Conservation (phyloP, 2,113 vertebrate genomes). For the Phalacrocorax pelagicus region DNA sequence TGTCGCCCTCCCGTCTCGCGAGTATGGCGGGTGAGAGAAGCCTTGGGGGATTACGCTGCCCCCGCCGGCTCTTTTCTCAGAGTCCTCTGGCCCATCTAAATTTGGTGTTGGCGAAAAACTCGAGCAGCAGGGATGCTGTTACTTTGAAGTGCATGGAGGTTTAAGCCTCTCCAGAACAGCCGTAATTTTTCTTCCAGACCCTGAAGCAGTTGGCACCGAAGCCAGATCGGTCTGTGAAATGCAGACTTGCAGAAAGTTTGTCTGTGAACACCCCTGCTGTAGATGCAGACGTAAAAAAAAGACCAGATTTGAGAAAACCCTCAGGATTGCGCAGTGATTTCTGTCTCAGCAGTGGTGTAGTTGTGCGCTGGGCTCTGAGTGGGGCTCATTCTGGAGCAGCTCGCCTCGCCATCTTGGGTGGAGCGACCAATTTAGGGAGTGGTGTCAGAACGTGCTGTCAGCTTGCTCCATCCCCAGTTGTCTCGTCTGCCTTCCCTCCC, state of each 20-base stretch:
- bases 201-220: not conserved
- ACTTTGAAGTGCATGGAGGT: no score
- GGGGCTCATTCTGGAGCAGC: not conserved
- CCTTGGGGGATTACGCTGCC: not conserved
- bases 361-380: rapidly evolving
- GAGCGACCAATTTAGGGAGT: not conserved
- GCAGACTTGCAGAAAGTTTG: not conserved
- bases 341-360: rapidly evolving
- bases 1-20: not conserved
- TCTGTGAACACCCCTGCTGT: rapidly evolving
- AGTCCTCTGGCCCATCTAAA: not conserved
- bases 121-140: not conserved
- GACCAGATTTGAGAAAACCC: not conserved
- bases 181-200: not conserved
- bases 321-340: rapidly evolving
- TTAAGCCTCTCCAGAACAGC: not conserved
- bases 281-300: not conserved
- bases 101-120: not conserved
- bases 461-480: rapidly evolving
- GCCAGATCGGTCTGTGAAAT: not conserved
- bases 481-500: not conserved
- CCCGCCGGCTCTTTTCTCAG: not conserved
- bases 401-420: rapidly evolving
- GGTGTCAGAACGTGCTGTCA: no score
- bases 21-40: not conserved